Evolutionary conservation across 2,797 vertebrate species (phyloP), one percentile per base, ranked within the genome.

Genomic region (Calcarius lapponicus): DNA sequence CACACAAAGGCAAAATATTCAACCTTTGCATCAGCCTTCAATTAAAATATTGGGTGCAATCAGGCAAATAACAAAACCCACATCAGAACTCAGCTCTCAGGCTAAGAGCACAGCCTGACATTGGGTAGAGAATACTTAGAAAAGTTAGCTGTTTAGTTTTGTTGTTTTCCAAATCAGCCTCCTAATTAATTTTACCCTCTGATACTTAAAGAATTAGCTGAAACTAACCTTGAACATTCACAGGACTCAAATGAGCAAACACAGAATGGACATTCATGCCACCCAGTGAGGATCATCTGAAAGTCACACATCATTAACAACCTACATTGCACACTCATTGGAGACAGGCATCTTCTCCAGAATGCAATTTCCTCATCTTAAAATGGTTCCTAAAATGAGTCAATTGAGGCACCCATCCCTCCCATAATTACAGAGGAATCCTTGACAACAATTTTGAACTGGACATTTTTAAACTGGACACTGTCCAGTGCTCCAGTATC

Each of bases 281-380:
- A 61, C 45, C 8, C 72, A 50, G 45, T 6, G 13, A 6, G 3
- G 60, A 67, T 64, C 67, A 50, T 45, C 60, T 62, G 43, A 80
- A 66, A 80, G 53, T 87, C 87, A 80, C 26, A n/a, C 50, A 8
- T 57, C 42, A 14, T 85, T 76, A 92, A 83, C 36, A 85, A 67
- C 10, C 29, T 57, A 47, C 45, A 32, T 38, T 71, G 34, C 70
- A 70, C 15, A 79, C 42, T 47, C 71, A 31, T 12, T 64, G 69
- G 78, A 82, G 67, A 89, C 69, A 71, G 86, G 19, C 14, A 6
- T 86, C 79, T 88, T 80, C 79, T 76, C 45, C 4, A 8, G 57
- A 87, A 93, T 57, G 58, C 36, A 64, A 91, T 86, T 93, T 89
- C 56, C 38, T 76, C 61, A 90, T 67, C n/a, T 26, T 70, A 62